Evolutionary conservation across 2,888 invertebrate species (phyloP).

Genomic region (Asteroscopus sphinx): DNA sequence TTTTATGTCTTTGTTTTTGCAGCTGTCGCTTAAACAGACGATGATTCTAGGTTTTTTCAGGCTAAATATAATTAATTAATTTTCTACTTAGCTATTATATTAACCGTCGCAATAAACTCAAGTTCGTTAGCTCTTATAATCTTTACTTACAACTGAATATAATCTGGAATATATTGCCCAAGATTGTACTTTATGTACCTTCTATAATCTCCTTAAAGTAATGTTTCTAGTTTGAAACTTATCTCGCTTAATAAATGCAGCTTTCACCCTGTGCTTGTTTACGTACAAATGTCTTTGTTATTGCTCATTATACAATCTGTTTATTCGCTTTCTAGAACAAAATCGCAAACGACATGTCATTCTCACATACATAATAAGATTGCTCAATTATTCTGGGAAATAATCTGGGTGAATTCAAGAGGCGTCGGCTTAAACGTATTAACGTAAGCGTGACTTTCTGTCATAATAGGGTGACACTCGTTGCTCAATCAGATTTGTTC

Average conservation of each 20-base stretch:
- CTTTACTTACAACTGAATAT: slow-evolving; percentile 40
- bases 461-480: slow-evolving; percentile 74
- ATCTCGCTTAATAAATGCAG: slow-evolving; percentile 55
- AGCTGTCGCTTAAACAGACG: slow-evolving; percentile 12
- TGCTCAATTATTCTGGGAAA: slow-evolving; percentile 68
- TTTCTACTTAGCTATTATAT: slow-evolving; percentile 34
- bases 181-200: slow-evolving; percentile 46
- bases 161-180: slow-evolving; percentile 49
- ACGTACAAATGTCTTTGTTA: slow-evolving; percentile 65
- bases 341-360: slow-evolving; percentile 54
- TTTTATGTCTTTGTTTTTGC: slow-evolving; percentile 31
- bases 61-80: slow-evolving; percentile 34
- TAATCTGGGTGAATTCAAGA: slow-evolving; percentile 68
- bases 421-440: slow-evolving; percentile 58
- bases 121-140: slow-evolving; percentile 46
- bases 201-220: slow-evolving; percentile 50
- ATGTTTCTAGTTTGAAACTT: slow-evolving; percentile 48
- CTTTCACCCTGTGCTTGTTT: slow-evolving; percentile 63
- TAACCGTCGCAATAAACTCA: slow-evolving; percentile 37
- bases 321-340: slow-evolving; percentile 60
- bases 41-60: slow-evolving; percentile 16
- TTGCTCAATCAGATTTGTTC: slow-evolving; percentile 73
- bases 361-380: slow-evolving; percentile 72
- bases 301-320: slow-evolving; percentile 58
- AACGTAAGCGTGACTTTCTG: slow-evolving; percentile 59